These are phyloP conservation scores for Lacerta bilineata DNA, from an alignment of 2,797 vertebrate species.

Conservation along the genomic window DNA sequence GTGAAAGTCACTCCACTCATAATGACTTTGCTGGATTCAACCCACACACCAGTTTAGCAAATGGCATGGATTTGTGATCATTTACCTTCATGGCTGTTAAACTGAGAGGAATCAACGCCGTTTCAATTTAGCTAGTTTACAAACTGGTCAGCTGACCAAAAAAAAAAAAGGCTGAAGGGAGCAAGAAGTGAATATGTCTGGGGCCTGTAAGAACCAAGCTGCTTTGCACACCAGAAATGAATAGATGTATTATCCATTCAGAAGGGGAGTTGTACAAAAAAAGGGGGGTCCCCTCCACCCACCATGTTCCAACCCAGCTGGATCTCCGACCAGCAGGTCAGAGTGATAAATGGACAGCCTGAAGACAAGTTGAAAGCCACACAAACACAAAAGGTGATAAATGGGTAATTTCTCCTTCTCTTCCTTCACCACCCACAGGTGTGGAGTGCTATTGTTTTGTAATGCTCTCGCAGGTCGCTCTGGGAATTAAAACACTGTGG, in stretches of 20 bases:
- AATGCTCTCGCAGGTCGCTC: not conserved
- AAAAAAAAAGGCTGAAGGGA: too few relatives aligned
- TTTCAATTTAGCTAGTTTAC: not conserved
- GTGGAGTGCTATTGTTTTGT: not conserved
- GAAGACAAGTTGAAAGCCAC: too few relatives aligned
- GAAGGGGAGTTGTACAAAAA: not conserved
- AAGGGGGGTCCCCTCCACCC: not conserved
- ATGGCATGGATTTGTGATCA: not conserved
- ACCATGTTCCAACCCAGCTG: not conserved
- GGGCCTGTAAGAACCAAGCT: not conserved
- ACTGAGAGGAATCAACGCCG: not conserved
- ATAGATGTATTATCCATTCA: slow-evolving; percentile 8
- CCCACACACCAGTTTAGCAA: not conserved
- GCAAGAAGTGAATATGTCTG: not conserved
- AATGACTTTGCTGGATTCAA: too few relatives aligned
- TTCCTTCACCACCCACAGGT: not conserved
- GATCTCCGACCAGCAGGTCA: slow-evolving; percentile 23
- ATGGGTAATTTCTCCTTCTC: not conserved
- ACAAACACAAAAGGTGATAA: not conserved
- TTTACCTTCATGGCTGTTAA: not conserved
- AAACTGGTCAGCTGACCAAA: not conserved
- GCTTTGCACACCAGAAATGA: not conserved
- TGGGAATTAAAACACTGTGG: not conserved
- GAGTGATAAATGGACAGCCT: slow-evolving; percentile 17
- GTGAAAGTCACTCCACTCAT: too few relatives aligned